Evolutionary conservation across 2,113 vertebrate species (phyloP).

Genomic region (Miniopterus natalensis): DNA sequence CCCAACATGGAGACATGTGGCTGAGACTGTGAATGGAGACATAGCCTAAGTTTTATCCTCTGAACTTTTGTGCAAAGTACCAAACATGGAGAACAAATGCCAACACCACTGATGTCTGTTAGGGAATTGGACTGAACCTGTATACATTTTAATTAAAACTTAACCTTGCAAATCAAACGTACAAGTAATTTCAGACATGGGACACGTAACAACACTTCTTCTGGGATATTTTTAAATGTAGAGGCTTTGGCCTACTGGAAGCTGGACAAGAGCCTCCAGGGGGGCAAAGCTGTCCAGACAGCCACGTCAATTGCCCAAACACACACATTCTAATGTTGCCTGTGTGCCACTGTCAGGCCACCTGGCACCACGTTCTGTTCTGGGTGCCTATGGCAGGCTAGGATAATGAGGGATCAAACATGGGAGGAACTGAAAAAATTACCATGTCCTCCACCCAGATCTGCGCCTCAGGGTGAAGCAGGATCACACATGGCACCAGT

Average conservation of each 20-base stretch:
- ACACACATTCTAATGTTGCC: fast-evolving
- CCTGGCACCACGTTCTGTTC: not conserved
- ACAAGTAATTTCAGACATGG: not conserved
- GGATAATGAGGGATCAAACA: not conserved
- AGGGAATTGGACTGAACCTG: not conserved
- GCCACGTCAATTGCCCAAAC: not conserved
- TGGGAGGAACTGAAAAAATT: not conserved
- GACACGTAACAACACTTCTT: not conserved
- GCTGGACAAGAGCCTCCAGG: not conserved
- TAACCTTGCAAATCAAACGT: not conserved
- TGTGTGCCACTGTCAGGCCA: fast-evolving
- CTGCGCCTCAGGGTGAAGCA: not conserved
- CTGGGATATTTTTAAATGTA: not conserved
- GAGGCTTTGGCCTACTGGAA: not conserved
- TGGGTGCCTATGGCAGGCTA: not conserved
- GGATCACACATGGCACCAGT: not conserved
- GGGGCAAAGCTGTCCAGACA: not conserved
- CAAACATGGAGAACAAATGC: fast-evolving
- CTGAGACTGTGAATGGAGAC: not conserved
- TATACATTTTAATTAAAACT: not conserved
- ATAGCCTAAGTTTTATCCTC: not conserved
- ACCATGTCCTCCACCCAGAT: not conserved
- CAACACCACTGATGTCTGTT: not conserved
- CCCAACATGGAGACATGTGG: not conserved
- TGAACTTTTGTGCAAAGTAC: not conserved